These are phyloP conservation scores for Ctena decussata DNA, from an alignment of 2,888 invertebrate species.

Conservation along the genomic window DNA sequence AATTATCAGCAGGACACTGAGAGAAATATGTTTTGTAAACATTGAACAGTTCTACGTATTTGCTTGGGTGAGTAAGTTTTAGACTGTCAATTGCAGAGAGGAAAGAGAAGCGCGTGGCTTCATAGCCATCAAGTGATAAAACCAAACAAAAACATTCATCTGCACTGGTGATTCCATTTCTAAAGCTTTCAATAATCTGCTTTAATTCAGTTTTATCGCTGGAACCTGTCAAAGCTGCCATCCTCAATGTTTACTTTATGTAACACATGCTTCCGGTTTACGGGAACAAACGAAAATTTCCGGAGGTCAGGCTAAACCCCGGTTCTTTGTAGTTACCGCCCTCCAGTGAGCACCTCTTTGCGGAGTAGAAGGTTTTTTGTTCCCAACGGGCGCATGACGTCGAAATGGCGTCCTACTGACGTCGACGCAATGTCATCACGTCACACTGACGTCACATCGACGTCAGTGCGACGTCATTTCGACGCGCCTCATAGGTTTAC, in stretches of 20 bases:
- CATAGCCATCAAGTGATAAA: slow-evolving; percentile 66
- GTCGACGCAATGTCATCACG: no score
- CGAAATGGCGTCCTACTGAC: no score
- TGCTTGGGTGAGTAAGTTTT: slow-evolving; percentile 16
- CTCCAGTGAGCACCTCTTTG: no score
- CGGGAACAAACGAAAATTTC: neutral
- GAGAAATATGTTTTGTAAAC: slow-evolving; percentile 63
- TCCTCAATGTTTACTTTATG: neutral
- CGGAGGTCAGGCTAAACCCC: no score
- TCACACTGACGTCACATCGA: no score
- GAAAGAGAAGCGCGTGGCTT: slow-evolving; percentile 54
- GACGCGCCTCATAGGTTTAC: no score
- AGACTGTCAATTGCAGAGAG: slow-evolving; percentile 33
- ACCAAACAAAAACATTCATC: slow-evolving; percentile 75
- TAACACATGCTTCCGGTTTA: neutral
- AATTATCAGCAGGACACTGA: slow-evolving; percentile 17
- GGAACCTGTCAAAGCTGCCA: neutral
- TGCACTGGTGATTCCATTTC: slow-evolving; percentile 30
- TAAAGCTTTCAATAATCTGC: slow-evolving; percentile 39
- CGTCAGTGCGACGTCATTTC: no score
- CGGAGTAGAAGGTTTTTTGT: no score
- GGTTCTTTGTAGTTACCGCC: no score
- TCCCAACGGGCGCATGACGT: no score
- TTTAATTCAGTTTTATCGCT: neutral
- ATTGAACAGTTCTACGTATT: slow-evolving; percentile 52